Percentiles rank a stretch among this genome's conserved stretches.
phyloP scores from a whole-genome alignment of 2,888 invertebrate species.

The Beris chalybata region DNA sequence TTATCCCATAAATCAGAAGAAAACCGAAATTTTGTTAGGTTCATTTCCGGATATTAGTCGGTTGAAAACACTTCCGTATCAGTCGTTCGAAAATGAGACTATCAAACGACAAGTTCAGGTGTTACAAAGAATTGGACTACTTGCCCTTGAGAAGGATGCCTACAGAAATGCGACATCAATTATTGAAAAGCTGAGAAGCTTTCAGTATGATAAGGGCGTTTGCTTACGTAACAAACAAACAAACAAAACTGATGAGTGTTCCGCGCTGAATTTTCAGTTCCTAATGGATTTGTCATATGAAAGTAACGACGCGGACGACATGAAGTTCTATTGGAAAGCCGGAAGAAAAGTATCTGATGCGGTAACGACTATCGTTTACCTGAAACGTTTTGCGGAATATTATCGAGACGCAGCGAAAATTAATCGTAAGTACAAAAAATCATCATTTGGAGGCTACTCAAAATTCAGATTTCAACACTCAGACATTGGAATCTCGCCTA shows the following conservation, averaged over 20 bases:
- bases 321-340: slow-evolving; percentile 13
- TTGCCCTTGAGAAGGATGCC: background rate
- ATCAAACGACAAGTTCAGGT: slow-evolving; percentile 23
- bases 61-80: slow-evolving; percentile 1
- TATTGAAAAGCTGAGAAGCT: background rate
- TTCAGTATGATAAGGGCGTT: background rate
- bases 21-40: background rate
- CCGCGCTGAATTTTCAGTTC: background rate
- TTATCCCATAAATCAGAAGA: slow-evolving; percentile 9
- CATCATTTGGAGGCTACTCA: too few relatives aligned
- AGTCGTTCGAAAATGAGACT: slow-evolving; percentile 16
- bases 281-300: slow-evolving; percentile 14
- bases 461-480: too few relatives aligned
- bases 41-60: slow-evolving; percentile 9
- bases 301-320: slow-evolving; percentile 7
- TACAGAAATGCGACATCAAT: background rate
- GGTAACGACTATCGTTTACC: slow-evolving; percentile 1
- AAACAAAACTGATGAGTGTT: background rate
- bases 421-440: background rate
- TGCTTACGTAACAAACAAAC: slow-evolving; percentile 11
- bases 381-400: slow-evolving; percentile 1
- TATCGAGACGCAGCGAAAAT: slow-evolving; percentile 4
- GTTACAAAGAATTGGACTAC: background rate
- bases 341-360: slow-evolving; percentile 9
- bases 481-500: too few relatives aligned